phyloP scores from a whole-genome alignment of 2,888 invertebrate species.

The Cinara cedri region DNA sequence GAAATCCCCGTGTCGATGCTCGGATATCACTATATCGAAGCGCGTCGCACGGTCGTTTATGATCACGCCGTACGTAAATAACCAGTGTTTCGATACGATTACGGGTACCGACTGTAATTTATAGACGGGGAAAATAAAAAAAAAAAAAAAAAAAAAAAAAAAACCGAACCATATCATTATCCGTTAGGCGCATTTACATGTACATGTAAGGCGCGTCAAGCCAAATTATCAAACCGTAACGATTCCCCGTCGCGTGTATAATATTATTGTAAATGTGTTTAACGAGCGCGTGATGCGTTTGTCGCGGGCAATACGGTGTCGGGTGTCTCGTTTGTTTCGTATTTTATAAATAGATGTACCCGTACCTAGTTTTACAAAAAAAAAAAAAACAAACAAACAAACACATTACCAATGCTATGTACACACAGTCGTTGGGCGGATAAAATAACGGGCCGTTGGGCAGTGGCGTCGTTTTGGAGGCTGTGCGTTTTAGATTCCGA shows the following conservation, averaged over 20 bases:
- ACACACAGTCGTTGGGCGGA: too few relatives aligned
- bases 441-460: too few relatives aligned
- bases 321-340: neutral
- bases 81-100: neutral
- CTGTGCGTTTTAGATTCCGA: too few relatives aligned
- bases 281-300: neutral
- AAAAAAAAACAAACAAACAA: too few relatives aligned
- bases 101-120: slow-evolving; percentile 5
- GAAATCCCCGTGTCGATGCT: slow-evolving; percentile 4
- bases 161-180: too few relatives aligned
- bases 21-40: slow-evolving; percentile 12
- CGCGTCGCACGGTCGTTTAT: neutral
- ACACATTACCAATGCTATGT: too few relatives aligned
- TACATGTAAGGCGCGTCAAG: neutral
- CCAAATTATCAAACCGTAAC: slow-evolving; percentile 43
- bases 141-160: slow-evolving; percentile 2
- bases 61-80: neutral
- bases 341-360: too few relatives aligned
- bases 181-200: too few relatives aligned
- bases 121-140: slow-evolving; percentile 12
- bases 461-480: too few relatives aligned
- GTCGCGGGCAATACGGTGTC: slow-evolving; percentile 2
- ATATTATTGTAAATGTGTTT: neutral
- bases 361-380: too few relatives aligned
- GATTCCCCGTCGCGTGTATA: slow-evolving; percentile 5